Conservation (phyloP, 2,113 vertebrate genomes). For the Ciconia boyciana region DNA sequence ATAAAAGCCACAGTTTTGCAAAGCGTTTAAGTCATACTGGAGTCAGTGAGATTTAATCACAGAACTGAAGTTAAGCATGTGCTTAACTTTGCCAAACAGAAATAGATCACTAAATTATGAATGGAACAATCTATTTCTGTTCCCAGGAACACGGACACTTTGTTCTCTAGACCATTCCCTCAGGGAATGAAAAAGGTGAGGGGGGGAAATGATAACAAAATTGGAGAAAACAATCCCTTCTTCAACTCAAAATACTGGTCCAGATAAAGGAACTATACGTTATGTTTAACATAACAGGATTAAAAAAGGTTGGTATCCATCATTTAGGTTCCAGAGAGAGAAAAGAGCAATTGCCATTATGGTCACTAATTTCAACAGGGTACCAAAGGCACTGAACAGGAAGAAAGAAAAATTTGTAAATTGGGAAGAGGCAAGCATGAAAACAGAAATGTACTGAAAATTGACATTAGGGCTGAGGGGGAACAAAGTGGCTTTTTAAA, state of each 20-base stretch:
- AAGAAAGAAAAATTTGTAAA: neutral
- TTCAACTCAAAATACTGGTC: neutral
- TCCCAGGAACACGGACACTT: conserved; percentile 8
- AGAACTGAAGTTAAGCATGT: conserved; percentile 40
- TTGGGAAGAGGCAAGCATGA: neutral
- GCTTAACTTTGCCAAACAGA: conserved; percentile 53
- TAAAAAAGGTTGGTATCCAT: neutral
- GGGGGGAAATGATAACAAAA: neutral
- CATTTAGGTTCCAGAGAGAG: neutral
- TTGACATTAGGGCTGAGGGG: neutral
- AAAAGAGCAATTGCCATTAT: neutral
- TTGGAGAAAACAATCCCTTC: conserved; percentile 1
- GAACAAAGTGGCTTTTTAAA: conserved; percentile 23
- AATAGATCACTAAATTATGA: conserved; percentile 60
- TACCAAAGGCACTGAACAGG: neutral
- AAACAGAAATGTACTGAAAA: conserved; percentile 19
- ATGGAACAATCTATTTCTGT: conserved; percentile 59
- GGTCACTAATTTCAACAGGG: neutral
- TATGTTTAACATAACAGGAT: neutral
- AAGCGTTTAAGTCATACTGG: neutral
- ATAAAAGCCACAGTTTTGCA: conserved; percentile 20
- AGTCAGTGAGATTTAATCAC: conserved; percentile 44
- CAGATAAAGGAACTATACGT: neutral
- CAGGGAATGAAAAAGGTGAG: conserved; percentile 5
- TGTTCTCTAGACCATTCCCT: conserved; percentile 27